Evolutionary conservation across 2,888 invertebrate species (phyloP), one percentile per base, ranked within the genome.

Genomic region (Agrotis puta): DNA sequence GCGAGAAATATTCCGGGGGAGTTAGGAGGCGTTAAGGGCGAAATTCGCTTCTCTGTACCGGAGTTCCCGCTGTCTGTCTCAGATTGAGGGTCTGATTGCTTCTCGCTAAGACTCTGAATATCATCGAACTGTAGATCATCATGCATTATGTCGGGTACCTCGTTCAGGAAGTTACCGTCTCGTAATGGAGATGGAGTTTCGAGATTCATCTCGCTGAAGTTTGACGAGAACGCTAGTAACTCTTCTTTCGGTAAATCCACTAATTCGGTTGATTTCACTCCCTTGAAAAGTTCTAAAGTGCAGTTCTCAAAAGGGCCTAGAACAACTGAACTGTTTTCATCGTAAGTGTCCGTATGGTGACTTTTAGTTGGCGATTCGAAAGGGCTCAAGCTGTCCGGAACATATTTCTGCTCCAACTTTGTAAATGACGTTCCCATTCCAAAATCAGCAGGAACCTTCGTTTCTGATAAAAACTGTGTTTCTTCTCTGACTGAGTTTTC

Each of bases 291-390:
- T 72, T 97, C 97, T 50, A 96, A 88, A 0, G 96, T 93, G 82
- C 95, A 96, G 83, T 96, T 96, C 79, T 97, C 97, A 81, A 96
- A 97, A 0, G 97, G 96, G 2, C 97, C 97, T 51, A 97, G 83
- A 16, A 97, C 96, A 7, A 97, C 97, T n/a, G 96, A 96, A 70
- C 96, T 95, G 85, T 96, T 94, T 86, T 95, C 95, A 59, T 95
- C 94, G 76, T 93, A 95, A 0, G 96, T 96, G 62, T 96, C 96
- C 9, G 92, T 96, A 64, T 91, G 96, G 73, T 92, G 94, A 70
- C 94, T 95, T 88, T 94, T 95, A 2, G 95, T 93, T 0, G 95
- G 95, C 45, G 95, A 96, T 80, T 95, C 96, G 70, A 93, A 94
- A 3, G 96, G 95, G 77, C 95, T 96, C 58, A 93, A 67, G 20